phyloP scores from a whole-genome alignment of 2,797 vertebrate species.

The Peromyscus melanophrys region DNA sequence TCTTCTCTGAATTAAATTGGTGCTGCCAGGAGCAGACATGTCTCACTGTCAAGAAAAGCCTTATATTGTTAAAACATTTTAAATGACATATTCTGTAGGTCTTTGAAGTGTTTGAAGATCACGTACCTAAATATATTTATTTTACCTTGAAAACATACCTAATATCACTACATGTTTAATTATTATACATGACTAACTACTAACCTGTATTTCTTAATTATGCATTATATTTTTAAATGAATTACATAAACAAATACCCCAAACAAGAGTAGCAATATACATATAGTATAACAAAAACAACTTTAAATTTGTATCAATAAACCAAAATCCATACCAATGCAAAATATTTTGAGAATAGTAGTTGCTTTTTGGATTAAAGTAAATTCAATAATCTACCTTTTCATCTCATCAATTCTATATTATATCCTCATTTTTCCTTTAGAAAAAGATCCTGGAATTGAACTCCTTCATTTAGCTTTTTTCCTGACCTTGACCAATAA shows the following conservation, averaged over 20 bases:
- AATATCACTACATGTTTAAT: neutral
- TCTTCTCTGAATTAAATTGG: neutral
- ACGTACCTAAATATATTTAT: neutral
- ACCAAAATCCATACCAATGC: neutral
- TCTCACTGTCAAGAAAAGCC: neutral
- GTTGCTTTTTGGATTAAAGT: neutral
- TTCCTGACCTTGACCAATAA: no score
- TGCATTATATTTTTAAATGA: neutral
- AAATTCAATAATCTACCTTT: no score
- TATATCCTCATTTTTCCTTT: no score
- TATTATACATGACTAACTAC: neutral
- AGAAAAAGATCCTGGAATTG: no score
- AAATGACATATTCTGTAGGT: neutral
- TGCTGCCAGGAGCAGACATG: neutral
- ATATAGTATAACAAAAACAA: no score
- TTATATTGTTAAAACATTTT: neutral
- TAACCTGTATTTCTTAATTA: neutral
- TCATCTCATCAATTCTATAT: no score
- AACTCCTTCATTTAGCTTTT: no score
- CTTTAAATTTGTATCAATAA: no score
- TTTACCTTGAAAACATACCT: neutral
- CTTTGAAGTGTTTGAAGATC: no score
- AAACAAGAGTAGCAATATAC: no score
- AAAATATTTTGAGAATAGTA: neutral
- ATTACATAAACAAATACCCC: neutral